Evolutionary conservation across 2,113 vertebrate genomes (phyloP).

Genomic region (Pteronura brasiliensis): DNA sequence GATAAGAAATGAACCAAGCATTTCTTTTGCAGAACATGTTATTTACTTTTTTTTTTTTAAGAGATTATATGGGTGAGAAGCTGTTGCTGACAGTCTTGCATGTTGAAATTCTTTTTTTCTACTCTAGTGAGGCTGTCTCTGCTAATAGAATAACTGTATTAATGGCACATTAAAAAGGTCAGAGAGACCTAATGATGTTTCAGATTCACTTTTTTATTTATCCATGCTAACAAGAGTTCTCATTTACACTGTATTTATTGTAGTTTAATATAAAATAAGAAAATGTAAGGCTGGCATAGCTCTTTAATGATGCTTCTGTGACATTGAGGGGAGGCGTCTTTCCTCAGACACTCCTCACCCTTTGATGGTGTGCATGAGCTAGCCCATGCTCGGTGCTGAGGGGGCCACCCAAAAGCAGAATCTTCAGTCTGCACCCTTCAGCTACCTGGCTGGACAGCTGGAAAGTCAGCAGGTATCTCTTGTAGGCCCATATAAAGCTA

Average conservation of each 20-base stretch:
- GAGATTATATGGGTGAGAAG: not conserved
- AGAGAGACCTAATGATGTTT: conserved; percentile 13
- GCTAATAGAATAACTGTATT: not conserved
- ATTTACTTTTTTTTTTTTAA: not conserved
- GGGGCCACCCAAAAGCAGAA: not conserved
- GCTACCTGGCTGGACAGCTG: not conserved
- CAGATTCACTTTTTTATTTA: not conserved
- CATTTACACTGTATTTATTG: not conserved
- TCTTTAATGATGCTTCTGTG: not conserved
- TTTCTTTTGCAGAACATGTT: not conserved
- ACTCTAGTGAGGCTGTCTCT: not conserved
- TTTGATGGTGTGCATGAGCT: not conserved
- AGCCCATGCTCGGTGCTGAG: not conserved
- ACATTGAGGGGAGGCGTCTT: not conserved
- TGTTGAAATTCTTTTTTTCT: not conserved
- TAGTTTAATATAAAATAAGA: not conserved
- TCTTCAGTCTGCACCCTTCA: too few relatives aligned
- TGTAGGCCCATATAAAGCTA: not conserved
- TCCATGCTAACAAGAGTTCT: not conserved
- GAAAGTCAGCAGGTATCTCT: not conserved
- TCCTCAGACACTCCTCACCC: not conserved
- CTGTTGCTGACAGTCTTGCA: not conserved
- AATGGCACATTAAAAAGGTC: not conserved
- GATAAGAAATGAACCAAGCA: not conserved
- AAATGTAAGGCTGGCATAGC: not conserved